phyloP scores from a whole-genome alignment of 2,888 invertebrate species.

The Platynereis dumerilii region DNA sequence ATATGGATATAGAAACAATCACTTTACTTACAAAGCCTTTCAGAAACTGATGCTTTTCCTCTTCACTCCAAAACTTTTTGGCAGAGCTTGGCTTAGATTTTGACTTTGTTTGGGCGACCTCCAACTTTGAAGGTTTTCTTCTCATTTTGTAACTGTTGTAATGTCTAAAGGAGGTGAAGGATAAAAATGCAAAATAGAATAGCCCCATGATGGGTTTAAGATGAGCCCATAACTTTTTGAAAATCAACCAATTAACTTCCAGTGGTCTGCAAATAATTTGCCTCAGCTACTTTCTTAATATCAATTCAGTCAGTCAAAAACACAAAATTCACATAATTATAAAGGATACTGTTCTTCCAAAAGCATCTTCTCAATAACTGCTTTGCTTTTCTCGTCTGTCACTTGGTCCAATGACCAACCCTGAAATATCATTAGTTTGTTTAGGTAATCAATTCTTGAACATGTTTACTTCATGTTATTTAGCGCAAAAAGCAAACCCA shows the following conservation, averaged over 20 bases:
- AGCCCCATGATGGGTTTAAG: too few relatives aligned
- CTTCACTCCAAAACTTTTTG: slow-evolving; percentile 45
- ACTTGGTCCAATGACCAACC: slow-evolving; percentile 55
- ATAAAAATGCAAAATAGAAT: not conserved
- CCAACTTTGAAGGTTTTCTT: not conserved
- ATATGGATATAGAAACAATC: not conserved
- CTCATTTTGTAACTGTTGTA: slow-evolving; percentile 34
- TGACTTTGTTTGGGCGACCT: too few relatives aligned
- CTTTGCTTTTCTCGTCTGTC: slow-evolving; percentile 58
- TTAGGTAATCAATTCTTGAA: not conserved
- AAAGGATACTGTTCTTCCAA: slow-evolving; percentile 60
- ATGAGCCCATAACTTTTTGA: too few relatives aligned
- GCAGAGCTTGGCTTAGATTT: not conserved
- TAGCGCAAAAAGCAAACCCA: too few relatives aligned
- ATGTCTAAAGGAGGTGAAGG: slow-evolving; percentile 30
- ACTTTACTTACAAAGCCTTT: slow-evolving; percentile 46
- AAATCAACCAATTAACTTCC: too few relatives aligned
- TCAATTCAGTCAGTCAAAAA: too few relatives aligned
- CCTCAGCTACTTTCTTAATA: too few relatives aligned
- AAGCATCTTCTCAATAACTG: slow-evolving; percentile 59
- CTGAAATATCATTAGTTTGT: too few relatives aligned
- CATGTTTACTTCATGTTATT: too few relatives aligned
- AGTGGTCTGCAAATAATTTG: too few relatives aligned
- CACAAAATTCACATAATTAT: too few relatives aligned
- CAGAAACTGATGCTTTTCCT: slow-evolving; percentile 50